Evolutionary conservation across 35 echinoderm and acorn worm genomes (phyloP).

Genomic region (Eucidaris tribuloides): DNA sequence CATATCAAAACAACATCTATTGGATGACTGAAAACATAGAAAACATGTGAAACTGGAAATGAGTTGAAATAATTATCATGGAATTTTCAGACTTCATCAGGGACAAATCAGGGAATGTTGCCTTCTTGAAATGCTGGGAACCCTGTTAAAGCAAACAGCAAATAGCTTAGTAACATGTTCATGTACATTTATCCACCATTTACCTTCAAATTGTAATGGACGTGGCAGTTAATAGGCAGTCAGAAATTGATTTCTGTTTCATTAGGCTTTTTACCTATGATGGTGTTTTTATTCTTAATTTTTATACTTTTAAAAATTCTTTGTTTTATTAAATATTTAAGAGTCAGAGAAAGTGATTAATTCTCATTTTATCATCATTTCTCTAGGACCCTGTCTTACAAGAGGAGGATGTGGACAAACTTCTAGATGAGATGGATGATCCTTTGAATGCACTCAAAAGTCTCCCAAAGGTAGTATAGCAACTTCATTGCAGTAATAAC

Average conservation of each 20-base stretch:
- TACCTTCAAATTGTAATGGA: neutral
- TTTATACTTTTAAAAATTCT: neutral
- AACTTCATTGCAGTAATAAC: too few relatives aligned
- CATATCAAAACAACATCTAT: too few relatives aligned
- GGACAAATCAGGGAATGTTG: too few relatives aligned
- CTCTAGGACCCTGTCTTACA: constrained; percentile 63
- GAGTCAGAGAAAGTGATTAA: neutral
- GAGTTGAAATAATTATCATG: too few relatives aligned
- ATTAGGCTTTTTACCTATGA: neutral
- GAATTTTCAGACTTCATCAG: too few relatives aligned
- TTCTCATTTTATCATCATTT: neutral
- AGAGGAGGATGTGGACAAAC: constrained; percentile 16
- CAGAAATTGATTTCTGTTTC: neutral
- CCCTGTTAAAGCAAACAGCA: too few relatives aligned
- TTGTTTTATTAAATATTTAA: neutral
- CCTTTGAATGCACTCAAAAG: constrained; percentile 24
- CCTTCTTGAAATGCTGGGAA: too few relatives aligned
- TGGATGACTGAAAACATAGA: too few relatives aligned
- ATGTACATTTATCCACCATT: too few relatives aligned
- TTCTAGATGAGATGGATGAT: constrained; percentile 37
- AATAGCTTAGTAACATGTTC: too few relatives aligned
- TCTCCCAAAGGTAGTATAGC: constrained; percentile 54
- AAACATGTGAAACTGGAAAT: too few relatives aligned
- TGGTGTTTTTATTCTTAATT: neutral
- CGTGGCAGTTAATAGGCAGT: neutral